Evolutionary conservation across 2,888 invertebrate species (phyloP), one percentile per base, ranked within the genome.

Genomic region (Apotomis turbidana): DNA sequence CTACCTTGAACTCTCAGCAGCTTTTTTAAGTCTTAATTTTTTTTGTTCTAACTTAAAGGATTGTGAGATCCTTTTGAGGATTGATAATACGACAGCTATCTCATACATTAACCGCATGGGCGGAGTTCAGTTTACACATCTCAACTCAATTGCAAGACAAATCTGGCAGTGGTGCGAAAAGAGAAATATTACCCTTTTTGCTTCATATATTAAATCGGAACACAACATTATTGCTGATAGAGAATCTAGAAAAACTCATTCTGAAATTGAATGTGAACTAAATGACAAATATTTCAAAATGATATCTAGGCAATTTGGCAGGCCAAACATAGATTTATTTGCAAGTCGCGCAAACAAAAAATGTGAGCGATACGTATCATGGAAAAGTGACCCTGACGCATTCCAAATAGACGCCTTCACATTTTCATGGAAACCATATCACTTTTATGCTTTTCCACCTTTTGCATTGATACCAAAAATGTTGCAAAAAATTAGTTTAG

Each of bases 401-500:
- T 15, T 71, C 46, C 54, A 15, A 27, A 44, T 68, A 10, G 67
- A 74, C 15, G 74, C 74, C 5, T 74, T 74, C 13, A 74, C 74
- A 10, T 27, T 74, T 5, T 67, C 70, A 3, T 74, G 74, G 74
- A 58, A 46, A 52, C 57, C 44, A 8, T 44, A 58, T 13, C 9
- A 46, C 3, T 68, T 72, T 63, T 72, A 72, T 15, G 72, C 83
- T 80, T 12, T 49, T 71, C 8, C n/a, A n/a, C n/a, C n/a, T n/a
- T n/a, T n/a, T n/a, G n/a, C n/a, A n/a, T n/a, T n/a, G n/a, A n/a
- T n/a, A n/a, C n/a, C n/a, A n/a, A n/a, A n/a, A n/a, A n/a, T n/a
- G n/a, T n/a, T n/a, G n/a, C n/a, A n/a, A n/a, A n/a, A n/a, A n/a
- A n/a, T n/a, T n/a, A n/a, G n/a, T n/a, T n/a, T n/a, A n/a, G n/a